Base-by-base conservation (phyloP, 1,140 invertebrate genomes). In the Saxidomus purpurata region DNA sequence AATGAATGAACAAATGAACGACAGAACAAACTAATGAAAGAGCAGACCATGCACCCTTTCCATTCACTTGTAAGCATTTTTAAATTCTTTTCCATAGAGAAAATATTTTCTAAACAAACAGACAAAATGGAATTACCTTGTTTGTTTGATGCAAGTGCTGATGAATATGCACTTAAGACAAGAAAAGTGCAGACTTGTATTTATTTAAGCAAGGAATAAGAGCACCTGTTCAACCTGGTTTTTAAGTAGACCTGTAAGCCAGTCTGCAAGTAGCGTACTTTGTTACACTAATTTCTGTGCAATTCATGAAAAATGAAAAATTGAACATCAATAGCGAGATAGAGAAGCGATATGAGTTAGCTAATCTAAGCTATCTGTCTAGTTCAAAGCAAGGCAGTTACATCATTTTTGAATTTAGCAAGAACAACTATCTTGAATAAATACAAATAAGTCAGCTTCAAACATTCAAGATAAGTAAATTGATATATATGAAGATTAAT, bases 391-490 rank as follows among this genome's bases (percentile, higher is more conserved):
- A 55, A 47, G 3, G 9, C 11, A 28, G 74, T 47, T 47, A 61
- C n/a, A 61, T 81, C 52, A 55, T 55, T 81, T 49, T 28, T 36
- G 47, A 38, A 81, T 49, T 38, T 31, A 77, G 25, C 38, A 40
- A 61, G 31, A 17, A n/a, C 11, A 49, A n/a, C 36, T 52, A 84
- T 71, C 47, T 84, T 80, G 38, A 43, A 52, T 40, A 84, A 84
- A 84, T 84, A 84, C 28, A 84, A 36, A 84, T 84, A 84, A 49
- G 59, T 84, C 82, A 49, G 31, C 25, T 67, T 52, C 43, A 71
- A 84, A 84, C 82, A 84, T 0, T 43, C 34, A 9, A 52, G 61
- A 71, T 69, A 49, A 71, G 19, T 67, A 71, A 47, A 52, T 69
- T 71, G 43, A 84, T 67, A 71, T 40, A 84, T 84, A 71, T 34